phyloP scores from a whole-genome alignment of 2,888 invertebrate species.

The Augochlorella aurata region DNA sequence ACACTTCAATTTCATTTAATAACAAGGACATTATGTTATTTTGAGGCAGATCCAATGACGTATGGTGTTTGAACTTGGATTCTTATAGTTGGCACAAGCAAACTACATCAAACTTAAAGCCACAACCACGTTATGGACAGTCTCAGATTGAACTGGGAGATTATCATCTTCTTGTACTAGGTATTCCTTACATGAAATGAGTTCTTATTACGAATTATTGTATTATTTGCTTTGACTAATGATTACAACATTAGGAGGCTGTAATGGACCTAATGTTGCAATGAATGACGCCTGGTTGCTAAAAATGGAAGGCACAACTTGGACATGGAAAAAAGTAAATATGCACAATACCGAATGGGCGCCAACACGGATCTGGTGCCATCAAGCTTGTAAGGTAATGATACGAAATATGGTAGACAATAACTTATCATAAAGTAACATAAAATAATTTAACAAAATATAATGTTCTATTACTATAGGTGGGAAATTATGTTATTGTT shows the following conservation, averaged over 20 bases:
- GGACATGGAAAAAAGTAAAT: constrained; percentile 90
- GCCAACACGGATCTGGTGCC: constrained; percentile 95
- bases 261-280: constrained; percentile 92
- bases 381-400: constrained; percentile 91
- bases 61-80: constrained; percentile 93
- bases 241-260: constrained; percentile 85
- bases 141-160: constrained; percentile 93
- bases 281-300: constrained; percentile 96
- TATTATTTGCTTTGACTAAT: background rate
- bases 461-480: constrained; percentile 75
- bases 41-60: constrained; percentile 87
- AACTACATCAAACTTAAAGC: constrained; percentile 86
- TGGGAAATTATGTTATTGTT: constrained; percentile 90
- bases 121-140: constrained; percentile 94
- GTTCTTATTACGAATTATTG: background rate
- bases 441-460: background rate
- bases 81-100: constrained; percentile 91
- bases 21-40: constrained; percentile 42
- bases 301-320: constrained; percentile 87
- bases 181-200: constrained; percentile 65
- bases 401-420: background rate
- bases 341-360: constrained; percentile 91
- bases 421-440: background rate
- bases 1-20: constrained; percentile 41
- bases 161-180: constrained; percentile 90